phyloP scores from a whole-genome alignment of 2,888 invertebrate species.

The Coelogynopora nodosa region DNA sequence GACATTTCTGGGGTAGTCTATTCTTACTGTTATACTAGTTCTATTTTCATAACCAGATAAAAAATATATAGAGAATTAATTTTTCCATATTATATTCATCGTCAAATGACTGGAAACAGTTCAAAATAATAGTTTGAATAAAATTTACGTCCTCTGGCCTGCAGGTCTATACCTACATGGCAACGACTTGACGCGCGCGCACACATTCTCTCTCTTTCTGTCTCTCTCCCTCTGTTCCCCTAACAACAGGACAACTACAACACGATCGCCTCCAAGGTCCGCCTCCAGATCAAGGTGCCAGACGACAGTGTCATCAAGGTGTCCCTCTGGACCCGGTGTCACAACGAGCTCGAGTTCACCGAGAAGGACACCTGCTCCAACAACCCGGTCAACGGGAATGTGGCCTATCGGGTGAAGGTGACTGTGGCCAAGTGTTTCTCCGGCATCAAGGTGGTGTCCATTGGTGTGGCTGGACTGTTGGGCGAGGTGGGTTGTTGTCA shows the following conservation, averaged over 20 bases:
- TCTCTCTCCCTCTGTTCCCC: too few relatives aligned
- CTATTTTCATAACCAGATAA: too few relatives aligned
- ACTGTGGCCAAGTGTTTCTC: slow-evolving; percentile 38
- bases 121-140: too few relatives aligned
- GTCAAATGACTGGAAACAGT: too few relatives aligned
- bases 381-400: slow-evolving; percentile 36
- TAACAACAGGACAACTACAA: not conserved
- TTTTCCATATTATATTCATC: too few relatives aligned
- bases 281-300: not conserved
- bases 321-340: slow-evolving; percentile 32
- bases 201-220: too few relatives aligned
- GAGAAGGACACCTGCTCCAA: slow-evolving; percentile 27
- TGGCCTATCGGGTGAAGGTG: slow-evolving; percentile 38
- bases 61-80: too few relatives aligned
- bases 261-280: not conserved
- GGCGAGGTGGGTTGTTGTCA: not conserved
- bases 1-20: too few relatives aligned
- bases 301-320: not conserved
- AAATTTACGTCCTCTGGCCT: too few relatives aligned
- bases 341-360: slow-evolving; percentile 36
- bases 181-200: too few relatives aligned
- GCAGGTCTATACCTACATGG: too few relatives aligned
- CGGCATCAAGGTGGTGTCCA: not conserved
- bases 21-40: too few relatives aligned
- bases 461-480: not conserved